phyloP scores from a whole-genome alignment of 2,888 invertebrate genomes.

The Linnaemya vulpina region DNA sequence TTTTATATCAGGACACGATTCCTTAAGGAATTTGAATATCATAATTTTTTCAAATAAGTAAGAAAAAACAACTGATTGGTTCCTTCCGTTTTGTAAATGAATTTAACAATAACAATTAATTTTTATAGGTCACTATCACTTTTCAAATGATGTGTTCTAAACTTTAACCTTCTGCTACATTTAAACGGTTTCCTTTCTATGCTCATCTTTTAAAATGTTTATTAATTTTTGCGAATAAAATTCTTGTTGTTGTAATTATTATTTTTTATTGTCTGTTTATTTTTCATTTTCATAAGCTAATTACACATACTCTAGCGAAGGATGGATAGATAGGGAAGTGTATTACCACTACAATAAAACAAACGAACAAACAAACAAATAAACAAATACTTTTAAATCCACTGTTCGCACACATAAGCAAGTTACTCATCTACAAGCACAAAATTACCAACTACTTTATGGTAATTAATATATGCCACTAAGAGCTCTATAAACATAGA shows the following conservation, averaged over 20 bases:
- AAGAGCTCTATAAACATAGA: slow-evolving; percentile 70
- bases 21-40: too few species aligned
- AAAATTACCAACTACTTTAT: slow-evolving; percentile 68
- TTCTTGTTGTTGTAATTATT: slow-evolving; percentile 31
- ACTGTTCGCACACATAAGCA: neutral
- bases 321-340: slow-evolving; percentile 25
- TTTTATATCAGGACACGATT: too few species aligned
- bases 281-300: slow-evolving; percentile 55
- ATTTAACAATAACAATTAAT: neutral
- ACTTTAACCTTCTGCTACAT: neutral
- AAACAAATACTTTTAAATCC: slow-evolving; percentile 46
- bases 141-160: neutral
- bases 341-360: slow-evolving; percentile 41
- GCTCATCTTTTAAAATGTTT: neutral
- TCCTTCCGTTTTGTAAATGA: too few species aligned
- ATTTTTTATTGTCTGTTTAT: slow-evolving; percentile 33
- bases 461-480: slow-evolving; percentile 72
- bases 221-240: neutral
- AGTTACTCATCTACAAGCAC: slow-evolving; percentile 1
- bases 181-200: neutral
- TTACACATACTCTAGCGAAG: slow-evolving; percentile 33
- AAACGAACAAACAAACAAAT: slow-evolving; percentile 46
- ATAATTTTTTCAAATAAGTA: too few species aligned
- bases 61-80: too few species aligned
- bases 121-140: neutral